Evolutionary conservation across 2,113 vertebrate species (phyloP).

Genomic region (Hystrix brachyura): DNA sequence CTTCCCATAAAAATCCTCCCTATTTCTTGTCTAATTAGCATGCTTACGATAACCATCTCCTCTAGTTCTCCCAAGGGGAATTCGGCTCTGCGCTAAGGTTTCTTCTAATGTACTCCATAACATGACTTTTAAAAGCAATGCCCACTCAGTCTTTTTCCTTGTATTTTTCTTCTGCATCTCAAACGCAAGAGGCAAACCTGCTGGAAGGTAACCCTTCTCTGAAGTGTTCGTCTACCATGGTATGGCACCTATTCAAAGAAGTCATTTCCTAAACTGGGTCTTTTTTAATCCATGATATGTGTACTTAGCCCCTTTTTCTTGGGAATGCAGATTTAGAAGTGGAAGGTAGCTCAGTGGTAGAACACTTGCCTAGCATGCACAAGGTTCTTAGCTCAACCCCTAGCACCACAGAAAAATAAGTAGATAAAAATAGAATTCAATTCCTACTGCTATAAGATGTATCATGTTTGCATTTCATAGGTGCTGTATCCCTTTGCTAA

Average conservation of each 20-base stretch:
- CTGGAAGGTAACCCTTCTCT: slow-evolving; percentile 31
- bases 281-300: not conserved
- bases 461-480: slow-evolving; percentile 23
- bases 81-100: not conserved
- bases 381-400: not conserved
- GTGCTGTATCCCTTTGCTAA: slow-evolving; percentile 46
- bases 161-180: slow-evolving; percentile 12
- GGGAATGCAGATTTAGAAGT: slow-evolving; percentile 48
- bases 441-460: not conserved
- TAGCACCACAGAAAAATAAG: not conserved
- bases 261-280: not conserved
- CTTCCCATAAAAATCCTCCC: slow-evolving; percentile 20
- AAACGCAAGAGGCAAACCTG: slow-evolving; percentile 9
- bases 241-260: slow-evolving; percentile 12
- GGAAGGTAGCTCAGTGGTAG: not conserved
- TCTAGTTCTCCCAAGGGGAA: not conserved
- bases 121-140: slow-evolving; percentile 31
- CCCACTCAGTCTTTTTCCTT: not conserved
- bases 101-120: not conserved
- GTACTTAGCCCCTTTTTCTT: not conserved
- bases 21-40: slow-evolving; percentile 16
- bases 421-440: not conserved
- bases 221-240: slow-evolving; percentile 7
- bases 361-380: not conserved
- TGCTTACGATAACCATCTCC: not conserved